A percentile compares a stretch with the other conserved stretches of the same genome.
phyloP scores from a whole-genome alignment of 2,888 invertebrate genomes.

The Seira ritae region DNA sequence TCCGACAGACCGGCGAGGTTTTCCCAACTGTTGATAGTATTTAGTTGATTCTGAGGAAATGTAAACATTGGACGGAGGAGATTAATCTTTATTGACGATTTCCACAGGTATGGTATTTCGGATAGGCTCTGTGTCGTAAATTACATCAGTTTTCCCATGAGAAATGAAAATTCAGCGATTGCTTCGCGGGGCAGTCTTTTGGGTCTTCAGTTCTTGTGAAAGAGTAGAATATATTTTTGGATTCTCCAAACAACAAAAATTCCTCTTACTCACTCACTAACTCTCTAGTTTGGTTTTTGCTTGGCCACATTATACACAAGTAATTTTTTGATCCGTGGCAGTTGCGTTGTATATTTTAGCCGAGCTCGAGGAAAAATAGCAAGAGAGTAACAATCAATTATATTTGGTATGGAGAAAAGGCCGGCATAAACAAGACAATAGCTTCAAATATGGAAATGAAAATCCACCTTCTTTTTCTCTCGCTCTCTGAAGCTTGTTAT shows the following conservation, averaged over 20 bases:
- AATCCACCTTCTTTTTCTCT: conserved; percentile 52
- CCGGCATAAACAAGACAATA: conserved; percentile 47
- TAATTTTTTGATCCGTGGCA: background rate
- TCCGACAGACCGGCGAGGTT: too few relatives aligned
- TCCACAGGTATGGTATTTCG: background rate
- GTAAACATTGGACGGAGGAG: background rate
- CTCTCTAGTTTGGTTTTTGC: too few relatives aligned
- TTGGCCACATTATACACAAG: background rate
- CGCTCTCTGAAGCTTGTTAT: conserved; percentile 27
- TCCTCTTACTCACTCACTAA: too few relatives aligned
- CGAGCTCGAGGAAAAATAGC: too few relatives aligned
- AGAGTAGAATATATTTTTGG: background rate
- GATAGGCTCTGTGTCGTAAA: background rate
- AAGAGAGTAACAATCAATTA: background rate
- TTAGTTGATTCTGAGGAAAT: too few relatives aligned
- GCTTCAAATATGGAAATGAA: conserved; percentile 64
- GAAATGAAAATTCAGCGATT: too few relatives aligned
- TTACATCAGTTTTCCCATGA: background rate
- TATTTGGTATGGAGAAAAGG: conserved; percentile 27
- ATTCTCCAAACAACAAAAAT: background rate
- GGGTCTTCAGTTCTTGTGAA: background rate
- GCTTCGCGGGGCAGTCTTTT: too few relatives aligned
- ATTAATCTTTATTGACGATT: background rate
- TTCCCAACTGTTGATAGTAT: background rate
- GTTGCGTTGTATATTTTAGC: too few relatives aligned